Percentiles rank a stretch among this genome's conserved stretches.
Evolutionary conservation across 1,140 invertebrate genomes (phyloP).

Genomic region (Heliconius melpomene): DNA sequence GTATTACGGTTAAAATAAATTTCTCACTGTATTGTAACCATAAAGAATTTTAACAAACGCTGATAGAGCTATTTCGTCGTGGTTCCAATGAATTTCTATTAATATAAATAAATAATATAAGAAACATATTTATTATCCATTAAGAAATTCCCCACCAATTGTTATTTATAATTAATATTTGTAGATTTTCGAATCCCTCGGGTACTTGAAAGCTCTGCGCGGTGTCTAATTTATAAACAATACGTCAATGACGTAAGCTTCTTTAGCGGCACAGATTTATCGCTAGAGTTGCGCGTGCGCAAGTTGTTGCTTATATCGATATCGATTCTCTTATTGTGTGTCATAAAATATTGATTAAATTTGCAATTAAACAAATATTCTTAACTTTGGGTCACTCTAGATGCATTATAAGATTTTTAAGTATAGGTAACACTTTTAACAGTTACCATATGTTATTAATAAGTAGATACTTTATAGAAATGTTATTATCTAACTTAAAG

Average conservation of each 20-base stretch:
- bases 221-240: conserved; percentile 78
- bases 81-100: not conserved
- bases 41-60: not conserved
- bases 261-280: conserved; percentile 79
- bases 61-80: not conserved
- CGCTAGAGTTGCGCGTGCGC: conserved; percentile 58
- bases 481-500: no score
- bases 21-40: not conserved
- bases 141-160: not conserved
- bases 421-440: no score
- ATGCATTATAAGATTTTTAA: no score
- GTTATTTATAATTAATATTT: conserved; percentile 14
- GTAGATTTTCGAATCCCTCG: conserved; percentile 16
- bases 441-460: no score
- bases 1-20: not conserved
- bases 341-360: not conserved
- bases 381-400: no score
- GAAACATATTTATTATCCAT: conserved; percentile 1
- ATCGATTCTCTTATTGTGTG: conserved; percentile 17
- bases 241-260: conserved; percentile 79
- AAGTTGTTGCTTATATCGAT: conserved; percentile 28
- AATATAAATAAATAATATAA: not conserved
- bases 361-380: not conserved
- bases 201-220: conserved; percentile 33
- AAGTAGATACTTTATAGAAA: no score